These are phyloP conservation scores for Dexiosoma caninum DNA, from an alignment of 2,888 invertebrate genomes.

Conservation along the genomic window DNA sequence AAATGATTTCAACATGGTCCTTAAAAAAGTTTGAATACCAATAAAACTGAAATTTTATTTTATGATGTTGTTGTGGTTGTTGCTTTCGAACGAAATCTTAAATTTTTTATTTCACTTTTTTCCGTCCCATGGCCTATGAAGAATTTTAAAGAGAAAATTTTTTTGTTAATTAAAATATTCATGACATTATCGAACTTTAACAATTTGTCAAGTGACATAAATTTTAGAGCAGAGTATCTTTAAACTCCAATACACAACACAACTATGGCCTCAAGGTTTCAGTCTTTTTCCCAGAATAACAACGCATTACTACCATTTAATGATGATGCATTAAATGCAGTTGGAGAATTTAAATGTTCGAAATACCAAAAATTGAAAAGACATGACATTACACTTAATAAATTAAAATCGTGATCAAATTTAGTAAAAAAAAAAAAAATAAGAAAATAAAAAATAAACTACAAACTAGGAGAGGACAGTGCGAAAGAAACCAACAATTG, in stretches of 20 bases:
- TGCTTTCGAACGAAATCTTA: neutral
- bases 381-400: constrained; percentile 51
- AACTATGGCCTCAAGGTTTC: neutral
- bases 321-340: neutral
- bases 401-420: constrained; percentile 53
- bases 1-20: too few relatives aligned
- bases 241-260: neutral
- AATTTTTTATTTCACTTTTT: neutral
- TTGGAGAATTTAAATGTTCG: neutral
- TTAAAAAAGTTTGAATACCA: too few relatives aligned
- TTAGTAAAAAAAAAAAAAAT: neutral
- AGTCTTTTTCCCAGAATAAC: constrained; percentile 36
- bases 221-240: constrained; percentile 14
- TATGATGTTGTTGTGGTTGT: neutral
- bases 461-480: neutral
- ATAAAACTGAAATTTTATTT: too few relatives aligned
- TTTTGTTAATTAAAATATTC: constrained; percentile 32
- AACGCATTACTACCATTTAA: constrained; percentile 22
- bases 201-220: constrained; percentile 42
- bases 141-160: too few relatives aligned
- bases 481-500: constrained; percentile 33
- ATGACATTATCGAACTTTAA: constrained; percentile 12
- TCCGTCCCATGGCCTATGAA: neutral
- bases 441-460: neutral
- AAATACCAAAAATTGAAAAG: constrained; percentile 14